These are phyloP conservation scores for Falco novaeseelandiae DNA, from an alignment of 2,797 vertebrate genomes.

Conservation along the genomic window DNA sequence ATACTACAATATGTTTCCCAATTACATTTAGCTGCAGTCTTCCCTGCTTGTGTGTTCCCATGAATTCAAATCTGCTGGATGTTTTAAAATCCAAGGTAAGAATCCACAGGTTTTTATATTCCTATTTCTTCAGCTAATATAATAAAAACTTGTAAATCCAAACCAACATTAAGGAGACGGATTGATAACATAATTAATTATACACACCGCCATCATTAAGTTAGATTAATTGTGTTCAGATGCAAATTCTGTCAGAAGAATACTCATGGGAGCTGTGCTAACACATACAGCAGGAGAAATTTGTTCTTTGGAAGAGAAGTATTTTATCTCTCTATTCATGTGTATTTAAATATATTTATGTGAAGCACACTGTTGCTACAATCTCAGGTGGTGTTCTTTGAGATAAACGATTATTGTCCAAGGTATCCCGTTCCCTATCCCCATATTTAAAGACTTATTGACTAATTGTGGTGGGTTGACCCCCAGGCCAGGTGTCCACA, in stretches of 20 bases:
- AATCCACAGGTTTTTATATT: not conserved
- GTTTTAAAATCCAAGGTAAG: not conserved
- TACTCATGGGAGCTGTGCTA: not conserved
- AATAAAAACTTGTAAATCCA: constrained; percentile 12
- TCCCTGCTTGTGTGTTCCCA: not conserved
- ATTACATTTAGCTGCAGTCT: not conserved
- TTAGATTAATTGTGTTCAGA: constrained; percentile 8
- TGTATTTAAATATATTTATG: not conserved
- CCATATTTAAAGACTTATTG: too few relatives aligned
- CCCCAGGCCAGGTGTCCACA: not conserved
- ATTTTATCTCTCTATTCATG: not conserved
- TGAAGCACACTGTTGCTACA: not conserved
- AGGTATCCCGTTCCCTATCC: not conserved
- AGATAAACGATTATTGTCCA: not conserved
- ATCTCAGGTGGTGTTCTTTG: not conserved
- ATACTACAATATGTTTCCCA: not conserved
- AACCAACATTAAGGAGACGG: not conserved
- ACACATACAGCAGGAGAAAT: not conserved
- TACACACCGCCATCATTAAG: constrained; percentile 3
- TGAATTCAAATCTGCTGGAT: not conserved
- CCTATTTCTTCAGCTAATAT: not conserved
- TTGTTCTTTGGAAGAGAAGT: not conserved
- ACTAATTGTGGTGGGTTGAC: not conserved
- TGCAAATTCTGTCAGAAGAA: not conserved
- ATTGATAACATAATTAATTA: constrained; percentile 37